Evolutionary conservation across 30 jellyfish, hydroid and myxozoan genomes (phyloP), one percentile per base, ranked within the genome.

Genomic region (Cassiopea xamachana): DNA sequence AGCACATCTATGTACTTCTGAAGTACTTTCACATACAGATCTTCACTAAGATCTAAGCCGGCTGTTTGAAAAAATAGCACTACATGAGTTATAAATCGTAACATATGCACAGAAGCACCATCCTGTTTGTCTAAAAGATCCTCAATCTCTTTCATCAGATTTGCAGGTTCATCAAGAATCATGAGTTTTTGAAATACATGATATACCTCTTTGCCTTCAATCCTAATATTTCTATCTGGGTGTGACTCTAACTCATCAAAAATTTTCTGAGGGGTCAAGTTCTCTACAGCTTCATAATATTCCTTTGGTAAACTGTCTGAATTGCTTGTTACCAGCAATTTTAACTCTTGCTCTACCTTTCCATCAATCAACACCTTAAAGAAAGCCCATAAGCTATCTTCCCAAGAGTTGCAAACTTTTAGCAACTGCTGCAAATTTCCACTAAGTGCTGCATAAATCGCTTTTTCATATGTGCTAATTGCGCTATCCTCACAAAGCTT

Each of bases 391-490:
- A 94, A 48, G 82, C 97, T 73, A 55, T 94, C 98, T 50, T 94
- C 97, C 98, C 98, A 94, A 1, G 97, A 79, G 49, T 73, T 73
- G 70, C 97, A 94, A 43, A 93, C 97, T 16, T 89, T 82, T 12
- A 94, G 82, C 69, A 94, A 83, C 89, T 94, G 98, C 67, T 82
- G 71, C 73, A 94, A 83, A 73, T 94, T 90, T 1, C 98, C 98
- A 86, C 98, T 89, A n/a, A 94, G 85, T 3, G 98, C 97, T 1
- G 98, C 97, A 82, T 94, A 94, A 3, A 94, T 87, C 60, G 98
- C 98, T 90, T 94, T 94, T 61, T 94, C 98, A 73, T 89, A 84
- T 9, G 67, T 59, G 48, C 85, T 69, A 4, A 84, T 62, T 39
- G 60, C 75, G 6, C 74, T 72, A 83, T 94, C 97, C 75, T 94